Evolutionary conservation across 1,140 invertebrate species (phyloP).

Genomic region (Streblospio benedicti): DNA sequence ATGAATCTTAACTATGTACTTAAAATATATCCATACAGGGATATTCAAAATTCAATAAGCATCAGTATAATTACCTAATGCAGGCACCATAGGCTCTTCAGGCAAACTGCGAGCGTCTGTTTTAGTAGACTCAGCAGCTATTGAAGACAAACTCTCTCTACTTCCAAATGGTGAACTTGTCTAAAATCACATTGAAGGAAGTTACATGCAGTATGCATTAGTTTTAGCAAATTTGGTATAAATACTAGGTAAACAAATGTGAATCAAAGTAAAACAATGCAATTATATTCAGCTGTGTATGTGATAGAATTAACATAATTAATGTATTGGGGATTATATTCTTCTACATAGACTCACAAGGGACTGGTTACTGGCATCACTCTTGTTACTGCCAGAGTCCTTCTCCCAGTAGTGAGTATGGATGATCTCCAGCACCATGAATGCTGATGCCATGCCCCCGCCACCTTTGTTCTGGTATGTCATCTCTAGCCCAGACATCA

Average conservation of each 20-base stretch:
- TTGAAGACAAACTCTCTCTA: constrained; percentile 57
- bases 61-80: constrained; percentile 29
- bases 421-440: constrained; percentile 92
- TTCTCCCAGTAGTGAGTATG: constrained; percentile 97
- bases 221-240: too few relatives aligned
- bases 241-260: too few relatives aligned
- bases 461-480: constrained; percentile 88
- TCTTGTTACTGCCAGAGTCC: constrained; percentile 52
- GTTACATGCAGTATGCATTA: too few relatives aligned
- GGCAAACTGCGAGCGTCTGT: constrained; percentile 28
- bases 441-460: constrained; percentile 93
- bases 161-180: constrained; percentile 67
- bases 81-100: constrained; percentile 31
- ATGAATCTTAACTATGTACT: too few relatives aligned
- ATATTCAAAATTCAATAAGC: too few relatives aligned
- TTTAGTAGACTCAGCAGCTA: constrained; percentile 27
- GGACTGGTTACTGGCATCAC: constrained; percentile 36
- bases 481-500: constrained; percentile 79
- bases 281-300: constrained; percentile 24
- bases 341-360: too few relatives aligned
- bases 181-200: constrained; percentile 39
- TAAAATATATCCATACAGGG: too few relatives aligned
- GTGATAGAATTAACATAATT: constrained; percentile 36
- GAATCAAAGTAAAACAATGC: constrained; percentile 28
- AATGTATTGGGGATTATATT: too few relatives aligned